Evolutionary conservation across 2,113 vertebrate species (phyloP), one percentile per base, ranked within the genome.

Genomic region (Dendrocopos noguchii): DNA sequence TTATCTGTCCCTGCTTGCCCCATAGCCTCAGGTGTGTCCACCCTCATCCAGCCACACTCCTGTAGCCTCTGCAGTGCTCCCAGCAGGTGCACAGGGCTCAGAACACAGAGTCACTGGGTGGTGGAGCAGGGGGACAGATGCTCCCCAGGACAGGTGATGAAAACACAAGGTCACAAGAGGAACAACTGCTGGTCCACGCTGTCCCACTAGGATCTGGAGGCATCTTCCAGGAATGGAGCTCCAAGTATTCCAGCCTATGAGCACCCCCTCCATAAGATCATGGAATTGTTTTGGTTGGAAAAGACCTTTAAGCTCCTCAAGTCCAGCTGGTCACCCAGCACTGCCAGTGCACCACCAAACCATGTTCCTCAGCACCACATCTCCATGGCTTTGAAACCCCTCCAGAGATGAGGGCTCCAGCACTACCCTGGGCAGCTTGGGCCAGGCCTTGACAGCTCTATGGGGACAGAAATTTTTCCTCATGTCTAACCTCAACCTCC

Each of bases 61-160:
- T 4, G 11, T 2, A 1, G 34, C 57, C 15, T 12, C 29, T 36
- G 11, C 24, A 2, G 28, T 27, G 67, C 10, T 3, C 18, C 29
- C 0, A 14, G 46, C 56, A 3, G 3, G 4, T 5, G 33, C 9
- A 8, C 4, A 5, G 55, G 3, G 19, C 57, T 21, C 2, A 27
- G 50, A 7, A 6, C 60, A 2, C 34, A 4, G 22, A 6, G 55
- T 12, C 56, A 12, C 9, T 1, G 39, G 8, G 15, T 12, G 28
- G 28, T 42, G 53, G 28, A 10, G 71, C 71, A 25, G 6, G 9
- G 42, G 28, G 10, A 15, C 4, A 5, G 71, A 5, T 2, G 20
- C 9, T 25, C 27, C 25, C 18, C 1, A 22, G 71, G 61, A 9
- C 18, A 14, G 28, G 44, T 17, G 65, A 4, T 9, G n/a, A 17